Evolutionary conservation across 2,797 vertebrate species (phyloP), one percentile per base, ranked within the genome.

Genomic region (Australoheros facetus): DNA sequence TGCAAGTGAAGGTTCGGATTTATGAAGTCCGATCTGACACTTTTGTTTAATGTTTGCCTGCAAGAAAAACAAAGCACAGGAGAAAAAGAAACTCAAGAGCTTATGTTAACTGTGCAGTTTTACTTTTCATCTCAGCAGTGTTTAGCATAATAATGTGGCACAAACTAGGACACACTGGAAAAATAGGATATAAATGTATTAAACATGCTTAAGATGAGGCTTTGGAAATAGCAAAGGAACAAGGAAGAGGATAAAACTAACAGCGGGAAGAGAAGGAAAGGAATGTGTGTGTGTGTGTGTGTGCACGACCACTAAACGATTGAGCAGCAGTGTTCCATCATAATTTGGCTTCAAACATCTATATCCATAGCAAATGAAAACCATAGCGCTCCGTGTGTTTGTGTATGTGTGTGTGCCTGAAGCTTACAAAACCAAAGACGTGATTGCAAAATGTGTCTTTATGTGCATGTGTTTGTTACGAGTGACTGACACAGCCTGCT

Each of bases 41-140:
- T 79, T 90, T 54, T 83, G 76, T 84, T 92, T 94, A 64, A 96
- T 87, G 64, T 82, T 90, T 78, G 71, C 84, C 96, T 96, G 78
- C 14, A 78, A 88, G 51, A 86, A 62, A 84, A 26, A 85, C 71
- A 81, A 53, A 59, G 51, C 58, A 71, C 32, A 86, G 12, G 42
- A 73, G 4, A 59, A 14, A 69, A 12, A 32, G 21, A 64, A 23
- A 55, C 34, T 4, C 14, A 1, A 53, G 23, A 26, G 16, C 14
- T 73, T 12, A 7, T 64, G 37, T 80, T 55, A 76, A 34, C 54
- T 14, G 34, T 60, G 28, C 14, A 66, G 37, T 48, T 55, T 42
- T 1, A 48, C 7, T 70, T 34, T 7, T 54, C 19, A 11, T 23
- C 0, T 5, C 21, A 60, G 45, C 5, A 17, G 17, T 12, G 1